Base-by-base conservation (phyloP, 2,113 vertebrate species). In the Heptranchias perlo region DNA sequence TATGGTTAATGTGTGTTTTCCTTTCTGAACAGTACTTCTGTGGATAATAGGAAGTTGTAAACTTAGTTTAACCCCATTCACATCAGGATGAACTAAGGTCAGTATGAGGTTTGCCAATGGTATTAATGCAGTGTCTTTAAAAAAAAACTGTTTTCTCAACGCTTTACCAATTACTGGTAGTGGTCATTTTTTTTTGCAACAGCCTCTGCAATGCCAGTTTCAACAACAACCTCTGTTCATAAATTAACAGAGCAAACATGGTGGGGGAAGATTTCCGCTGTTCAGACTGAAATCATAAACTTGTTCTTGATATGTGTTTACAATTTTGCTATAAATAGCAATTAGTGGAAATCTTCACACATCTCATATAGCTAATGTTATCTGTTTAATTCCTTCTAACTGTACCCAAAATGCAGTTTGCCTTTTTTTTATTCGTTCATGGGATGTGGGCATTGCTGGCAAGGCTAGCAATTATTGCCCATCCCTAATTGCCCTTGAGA, bases 1-100 rank as follows among this genome's bases (percentile, higher is more conserved):
- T 95, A 65, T 95, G 44, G 94, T 95, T 95, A 95, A 95, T 95
- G 94, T 95, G 94, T 73, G 58, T 95, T 95, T 95, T 95, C 94
- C 94, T 95, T 95, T 95, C 94, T 69, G 94, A 49, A 67, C 94
- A 95, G 94, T 95, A 73, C 94, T 95, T 69, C 94, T 95, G 65
- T 69, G 65, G 94, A 95, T 95, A 95, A 52, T 95, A 69, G 94
- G 94, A 95, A 95, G 64, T 52, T 95, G 94, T 95, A 95, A 95
- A 95, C 94, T 95, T 69, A 95, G 94, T 69, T 95, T 95, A 95
- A 95, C 94, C 94, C 65, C 47, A 25, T 69, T 49, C 64, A n/a
- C 67, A 49, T 95, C 94, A 95, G 44, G 11, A 95, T 95, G 65
- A 95, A 95, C 94, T 49, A 11, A 52, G 94, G 94, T 95, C 94